Evolutionary conservation across 2,888 invertebrate genomes (phyloP).

Genomic region (Eupelmus urozonus): DNA sequence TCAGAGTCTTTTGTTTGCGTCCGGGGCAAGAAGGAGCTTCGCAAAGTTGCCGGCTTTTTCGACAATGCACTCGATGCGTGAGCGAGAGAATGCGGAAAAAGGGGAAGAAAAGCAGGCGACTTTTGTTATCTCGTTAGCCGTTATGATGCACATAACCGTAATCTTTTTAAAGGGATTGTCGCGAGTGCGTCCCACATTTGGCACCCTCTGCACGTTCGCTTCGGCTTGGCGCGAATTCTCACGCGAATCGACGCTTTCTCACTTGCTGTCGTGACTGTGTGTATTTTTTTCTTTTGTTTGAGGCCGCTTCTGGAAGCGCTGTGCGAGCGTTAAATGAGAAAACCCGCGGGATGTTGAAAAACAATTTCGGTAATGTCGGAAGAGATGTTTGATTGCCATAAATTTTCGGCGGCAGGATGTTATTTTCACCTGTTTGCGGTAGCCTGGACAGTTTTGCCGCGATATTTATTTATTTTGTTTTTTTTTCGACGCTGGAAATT

Average conservation of each 20-base stretch:
- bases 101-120: constrained; percentile 7
- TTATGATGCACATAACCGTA: constrained; percentile 65
- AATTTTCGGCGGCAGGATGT: background rate
- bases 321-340: too few species aligned
- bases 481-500: too few species aligned
- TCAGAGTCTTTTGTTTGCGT: background rate
- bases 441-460: too few species aligned
- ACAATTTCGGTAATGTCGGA: constrained; percentile 17
- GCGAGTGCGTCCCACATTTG: constrained; percentile 63
- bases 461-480: too few species aligned
- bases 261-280: background rate
- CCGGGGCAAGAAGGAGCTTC: background rate
- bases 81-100: background rate
- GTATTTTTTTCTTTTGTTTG: background rate
- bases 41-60: too few species aligned
- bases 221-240: background rate
- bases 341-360: background rate
- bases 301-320: too few species aligned
- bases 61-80: background rate
- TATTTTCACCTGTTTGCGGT: too few species aligned
- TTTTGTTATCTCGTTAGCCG: constrained; percentile 62
- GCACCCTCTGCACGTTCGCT: constrained; percentile 6
- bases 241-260: background rate
- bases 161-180: constrained; percentile 66
- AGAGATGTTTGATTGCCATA: constrained; percentile 20